A percentile compares a stretch with the other conserved stretches of the same genome.
Evolutionary conservation across 2,888 invertebrate genomes (phyloP).

Genomic region (Biston betularia): DNA sequence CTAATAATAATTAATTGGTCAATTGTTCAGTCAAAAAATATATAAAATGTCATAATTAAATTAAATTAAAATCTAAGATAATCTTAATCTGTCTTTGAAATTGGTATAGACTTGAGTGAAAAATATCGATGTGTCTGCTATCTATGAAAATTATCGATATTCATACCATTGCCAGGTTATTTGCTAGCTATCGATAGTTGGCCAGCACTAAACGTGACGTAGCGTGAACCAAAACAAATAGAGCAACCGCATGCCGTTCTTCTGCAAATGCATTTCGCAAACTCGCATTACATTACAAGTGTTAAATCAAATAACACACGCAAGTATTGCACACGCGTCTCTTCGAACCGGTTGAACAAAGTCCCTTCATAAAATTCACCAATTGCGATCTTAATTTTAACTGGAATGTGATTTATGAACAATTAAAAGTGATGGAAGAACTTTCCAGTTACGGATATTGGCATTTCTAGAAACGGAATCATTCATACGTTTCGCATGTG

Average conservation of each 20-base stretch:
- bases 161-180: too few relatives aligned
- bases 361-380: constrained; percentile 62
- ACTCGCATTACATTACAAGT: constrained; percentile 38
- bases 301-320: constrained; percentile 52
- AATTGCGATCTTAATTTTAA: constrained; percentile 64
- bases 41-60: too few relatives aligned
- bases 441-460: constrained; percentile 52
- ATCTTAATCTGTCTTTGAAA: too few relatives aligned
- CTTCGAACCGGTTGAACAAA: constrained; percentile 55
- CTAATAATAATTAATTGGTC: too few relatives aligned
- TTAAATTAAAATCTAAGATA: too few relatives aligned
- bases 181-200: neutral
- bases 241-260: neutral
- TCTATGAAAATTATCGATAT: too few relatives aligned
- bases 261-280: constrained; percentile 24
- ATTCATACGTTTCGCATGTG: constrained; percentile 44
- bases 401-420: constrained; percentile 64
- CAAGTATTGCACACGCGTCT: constrained; percentile 55
- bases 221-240: neutral
- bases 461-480: constrained; percentile 51
- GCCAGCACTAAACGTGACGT: neutral
- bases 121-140: too few relatives aligned
- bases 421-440: constrained; percentile 63
- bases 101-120: too few relatives aligned
- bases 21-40: too few relatives aligned